These are phyloP conservation scores for Amblyopsis rosae DNA, from an alignment of 2,113 vertebrate species.

Conservation along the genomic window DNA sequence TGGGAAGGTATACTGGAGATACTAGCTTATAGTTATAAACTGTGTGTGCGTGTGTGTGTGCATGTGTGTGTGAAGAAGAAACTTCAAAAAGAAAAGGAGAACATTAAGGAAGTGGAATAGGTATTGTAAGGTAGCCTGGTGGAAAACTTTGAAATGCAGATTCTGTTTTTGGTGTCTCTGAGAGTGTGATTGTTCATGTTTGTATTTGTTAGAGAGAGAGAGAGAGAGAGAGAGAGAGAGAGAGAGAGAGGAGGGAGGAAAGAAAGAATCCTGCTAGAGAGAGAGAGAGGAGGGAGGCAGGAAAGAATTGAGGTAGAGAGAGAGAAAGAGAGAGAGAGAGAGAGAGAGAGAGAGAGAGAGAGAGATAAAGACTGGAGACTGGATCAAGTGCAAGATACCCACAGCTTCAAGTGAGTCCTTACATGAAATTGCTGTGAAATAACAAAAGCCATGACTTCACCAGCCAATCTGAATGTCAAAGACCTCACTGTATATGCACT, in stretches of 20 bases:
- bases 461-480: slow-evolving; percentile 28
- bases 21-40: slow-evolving; percentile 34
- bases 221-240: slow-evolving; percentile 24
- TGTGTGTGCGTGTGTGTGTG: too few relatives aligned
- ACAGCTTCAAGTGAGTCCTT: slow-evolving; percentile 48
- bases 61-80: slow-evolving; percentile 22
- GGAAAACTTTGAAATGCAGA: slow-evolving; percentile 20
- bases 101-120: neutral
- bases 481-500: slow-evolving; percentile 11
- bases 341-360: slow-evolving; percentile 11
- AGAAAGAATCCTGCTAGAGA: slow-evolving; percentile 8
- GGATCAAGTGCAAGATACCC: slow-evolving; percentile 1
- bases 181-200: too few relatives aligned
- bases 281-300: slow-evolving; percentile 7
- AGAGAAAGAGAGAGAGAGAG: slow-evolving; percentile 4
- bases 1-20: slow-evolving; percentile 19
- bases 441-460: slow-evolving; percentile 60
- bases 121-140: neutral
- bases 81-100: neutral
- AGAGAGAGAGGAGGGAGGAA: neutral
- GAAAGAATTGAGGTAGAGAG: too few relatives aligned
- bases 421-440: slow-evolving; percentile 46
- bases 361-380: neutral
- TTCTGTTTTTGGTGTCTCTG: slow-evolving; percentile 44
- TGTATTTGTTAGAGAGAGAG: too few relatives aligned